Percentiles rank a stretch among this genome's conserved stretches.
Conservation (phyloP, 2,888 invertebrate genomes). For the Pseudanteris insignis region DNA sequence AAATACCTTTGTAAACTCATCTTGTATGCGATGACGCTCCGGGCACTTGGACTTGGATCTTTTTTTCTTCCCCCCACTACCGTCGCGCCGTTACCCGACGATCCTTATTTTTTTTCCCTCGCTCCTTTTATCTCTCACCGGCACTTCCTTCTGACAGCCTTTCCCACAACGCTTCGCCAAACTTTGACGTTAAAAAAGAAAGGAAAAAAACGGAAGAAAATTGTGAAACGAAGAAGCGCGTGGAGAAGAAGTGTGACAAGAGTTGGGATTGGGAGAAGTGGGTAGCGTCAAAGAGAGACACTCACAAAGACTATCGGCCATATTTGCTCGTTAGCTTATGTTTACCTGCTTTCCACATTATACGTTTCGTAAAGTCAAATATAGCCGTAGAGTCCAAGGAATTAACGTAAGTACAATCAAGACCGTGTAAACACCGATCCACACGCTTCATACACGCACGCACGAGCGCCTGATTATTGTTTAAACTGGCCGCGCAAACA, state of each 20-base stretch:
- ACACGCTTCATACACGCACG: not conserved
- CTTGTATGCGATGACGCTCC: slow-evolving; percentile 42
- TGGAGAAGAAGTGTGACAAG: no score
- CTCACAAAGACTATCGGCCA: slow-evolving; percentile 36
- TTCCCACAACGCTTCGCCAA: no score
- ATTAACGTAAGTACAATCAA: slow-evolving; percentile 45
- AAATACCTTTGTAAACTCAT: slow-evolving; percentile 44
- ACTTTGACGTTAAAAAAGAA: no score
- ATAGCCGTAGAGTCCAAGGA: slow-evolving; percentile 38
- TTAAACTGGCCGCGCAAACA: slow-evolving; percentile 42
- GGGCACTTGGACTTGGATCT: slow-evolving; percentile 24
- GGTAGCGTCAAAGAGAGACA: no score
- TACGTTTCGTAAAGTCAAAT: slow-evolving; percentile 45
- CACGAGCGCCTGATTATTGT: slow-evolving; percentile 44
- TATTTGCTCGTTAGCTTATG: slow-evolving; percentile 47
- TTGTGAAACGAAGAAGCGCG: no score
- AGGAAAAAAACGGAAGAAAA: no score
- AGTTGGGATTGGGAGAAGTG: no score
- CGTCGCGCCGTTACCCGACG: no score
- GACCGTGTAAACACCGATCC: slow-evolving; percentile 36
- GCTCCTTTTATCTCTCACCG: not conserved
- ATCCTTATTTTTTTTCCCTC: slow-evolving; percentile 1
- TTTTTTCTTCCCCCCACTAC: slow-evolving; percentile 2
- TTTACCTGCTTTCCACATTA: slow-evolving; percentile 36
- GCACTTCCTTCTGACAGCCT: no score